Conservation (phyloP, 2,888 invertebrate genomes). For the Criorhina ranunculi region DNA sequence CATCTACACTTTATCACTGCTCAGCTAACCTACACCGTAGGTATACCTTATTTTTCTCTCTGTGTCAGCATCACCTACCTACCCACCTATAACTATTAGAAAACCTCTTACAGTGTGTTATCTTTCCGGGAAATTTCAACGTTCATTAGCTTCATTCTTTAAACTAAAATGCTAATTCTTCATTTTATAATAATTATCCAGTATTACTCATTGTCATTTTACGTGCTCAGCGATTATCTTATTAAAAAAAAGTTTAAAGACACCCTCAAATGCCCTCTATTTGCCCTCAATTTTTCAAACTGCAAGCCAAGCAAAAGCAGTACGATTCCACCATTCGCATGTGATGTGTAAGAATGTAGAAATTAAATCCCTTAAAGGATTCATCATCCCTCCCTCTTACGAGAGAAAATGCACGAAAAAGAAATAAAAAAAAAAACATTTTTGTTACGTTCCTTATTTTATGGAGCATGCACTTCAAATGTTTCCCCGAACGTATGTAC, state of each 20-base stretch:
- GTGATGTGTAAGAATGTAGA: constrained; percentile 14
- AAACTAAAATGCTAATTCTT: constrained; percentile 43
- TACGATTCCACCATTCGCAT: not conserved
- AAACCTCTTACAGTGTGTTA: not conserved
- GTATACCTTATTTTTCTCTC: no score
- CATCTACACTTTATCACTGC: no score
- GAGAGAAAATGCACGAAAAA: constrained; percentile 20
- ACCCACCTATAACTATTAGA: not conserved
- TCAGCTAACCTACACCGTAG: no score
- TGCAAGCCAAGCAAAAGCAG: constrained; percentile 45
- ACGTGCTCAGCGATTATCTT: constrained; percentile 46
- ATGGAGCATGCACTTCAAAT: constrained; percentile 17
- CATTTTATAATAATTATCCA: constrained; percentile 22
- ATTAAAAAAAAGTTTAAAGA: constrained; percentile 36
- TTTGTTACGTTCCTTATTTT: constrained; percentile 20
- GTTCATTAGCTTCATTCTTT: constrained; percentile 35
- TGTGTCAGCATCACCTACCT: no score
- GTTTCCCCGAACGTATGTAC: not conserved
- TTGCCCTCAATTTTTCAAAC: constrained; percentile 46
- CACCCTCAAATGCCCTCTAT: constrained; percentile 29
- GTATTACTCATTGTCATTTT: constrained; percentile 21
- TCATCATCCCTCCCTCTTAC: constrained; percentile 14
- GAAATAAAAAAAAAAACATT: constrained; percentile 22
- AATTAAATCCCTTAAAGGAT: constrained; percentile 40
- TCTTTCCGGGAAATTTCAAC: constrained; percentile 18